These are phyloP conservation scores for Malurus alboscapulatus DNA, from an alignment of 2,113 vertebrate genomes.

Conservation along the genomic window DNA sequence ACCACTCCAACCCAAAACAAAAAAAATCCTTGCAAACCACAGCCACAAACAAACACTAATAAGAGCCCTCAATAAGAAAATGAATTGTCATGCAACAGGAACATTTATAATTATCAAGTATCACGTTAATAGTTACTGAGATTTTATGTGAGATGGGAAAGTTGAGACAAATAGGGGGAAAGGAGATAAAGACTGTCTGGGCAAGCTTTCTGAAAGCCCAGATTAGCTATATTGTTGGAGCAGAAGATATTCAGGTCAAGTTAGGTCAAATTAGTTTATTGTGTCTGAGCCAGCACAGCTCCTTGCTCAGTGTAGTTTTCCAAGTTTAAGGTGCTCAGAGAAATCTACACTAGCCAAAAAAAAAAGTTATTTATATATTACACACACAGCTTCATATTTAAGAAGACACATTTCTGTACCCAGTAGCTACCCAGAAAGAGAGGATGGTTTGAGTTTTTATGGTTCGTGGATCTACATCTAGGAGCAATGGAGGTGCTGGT, in stretches of 20 bases:
- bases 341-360: neutral
- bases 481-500: neutral
- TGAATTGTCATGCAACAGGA: neutral
- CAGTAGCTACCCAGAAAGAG: neutral
- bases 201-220: neutral
- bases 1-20: neutral
- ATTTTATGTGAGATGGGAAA: neutral
- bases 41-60: neutral
- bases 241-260: neutral
- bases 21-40: neutral
- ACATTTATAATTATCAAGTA: neutral
- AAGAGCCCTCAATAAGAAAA: neutral
- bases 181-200: neutral
- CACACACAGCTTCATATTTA: neutral
- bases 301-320: neutral
- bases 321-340: neutral
- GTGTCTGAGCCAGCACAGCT: neutral
- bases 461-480: neutral
- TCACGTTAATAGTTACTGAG: neutral
- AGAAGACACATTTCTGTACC: neutral
- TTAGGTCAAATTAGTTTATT: neutral
- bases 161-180: neutral
- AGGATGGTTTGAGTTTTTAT: neutral
- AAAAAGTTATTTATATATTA: neutral
- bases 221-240: neutral